Evolutionary conservation across 2,113 vertebrate species (phyloP).

Genomic region (Scytalopus superciliaris): DNA sequence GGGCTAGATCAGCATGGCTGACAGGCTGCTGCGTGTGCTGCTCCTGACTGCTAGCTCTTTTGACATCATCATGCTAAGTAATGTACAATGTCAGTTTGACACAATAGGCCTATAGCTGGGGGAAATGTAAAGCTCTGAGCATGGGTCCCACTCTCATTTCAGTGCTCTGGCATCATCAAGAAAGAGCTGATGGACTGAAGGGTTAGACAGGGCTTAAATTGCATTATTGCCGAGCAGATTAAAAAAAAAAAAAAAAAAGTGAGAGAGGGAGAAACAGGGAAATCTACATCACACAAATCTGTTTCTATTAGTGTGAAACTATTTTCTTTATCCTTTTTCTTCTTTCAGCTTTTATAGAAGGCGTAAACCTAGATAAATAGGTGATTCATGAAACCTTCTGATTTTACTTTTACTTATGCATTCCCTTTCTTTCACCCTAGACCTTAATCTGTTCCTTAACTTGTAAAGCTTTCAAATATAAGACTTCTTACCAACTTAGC

Average conservation of each 20-base stretch:
- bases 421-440: neutral
- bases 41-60: neutral
- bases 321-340: neutral
- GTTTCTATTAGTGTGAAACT: neutral
- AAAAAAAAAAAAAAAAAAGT: neutral
- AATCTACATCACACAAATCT: accelerated
- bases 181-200: neutral
- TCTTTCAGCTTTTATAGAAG: neutral
- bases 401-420: neutral
- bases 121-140: neutral
- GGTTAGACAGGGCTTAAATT: neutral
- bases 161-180: neutral
- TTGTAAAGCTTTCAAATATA: neutral
- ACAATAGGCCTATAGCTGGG: neutral
- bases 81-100: neutral
- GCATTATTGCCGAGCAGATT: neutral
- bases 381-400: neutral
- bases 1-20: neutral
- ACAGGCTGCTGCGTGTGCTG: neutral
- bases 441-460: neutral
- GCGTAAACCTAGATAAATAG: neutral
- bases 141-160: neutral
- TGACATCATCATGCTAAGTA: neutral
- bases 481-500: neutral
- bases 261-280: neutral